These are phyloP conservation scores for Mormyrus proboscirostris DNA, from an alignment of 2,797 vertebrate genomes.

Conservation along the genomic window DNA sequence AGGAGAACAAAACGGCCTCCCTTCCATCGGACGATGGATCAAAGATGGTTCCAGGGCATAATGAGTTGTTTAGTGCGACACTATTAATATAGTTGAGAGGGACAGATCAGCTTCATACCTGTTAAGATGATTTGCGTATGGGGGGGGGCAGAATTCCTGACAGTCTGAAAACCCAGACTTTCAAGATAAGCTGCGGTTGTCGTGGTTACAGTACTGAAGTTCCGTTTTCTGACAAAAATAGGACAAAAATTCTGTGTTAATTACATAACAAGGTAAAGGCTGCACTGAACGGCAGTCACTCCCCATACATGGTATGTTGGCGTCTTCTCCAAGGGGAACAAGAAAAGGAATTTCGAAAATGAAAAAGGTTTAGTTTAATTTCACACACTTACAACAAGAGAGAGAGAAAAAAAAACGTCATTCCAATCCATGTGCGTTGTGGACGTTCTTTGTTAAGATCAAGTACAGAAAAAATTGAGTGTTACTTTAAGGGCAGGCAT, in stretches of 20 bases:
- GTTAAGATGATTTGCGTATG: background rate
- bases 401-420: background rate
- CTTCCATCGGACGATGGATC: background rate
- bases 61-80: background rate
- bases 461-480: background rate
- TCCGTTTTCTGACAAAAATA: conserved; percentile 5
- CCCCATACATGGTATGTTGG: background rate
- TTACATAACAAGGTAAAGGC: conserved; percentile 5
- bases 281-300: background rate
- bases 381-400: background rate
- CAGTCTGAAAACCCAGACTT: conserved; percentile 5
- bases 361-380: background rate
- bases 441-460: background rate
- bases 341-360: background rate
- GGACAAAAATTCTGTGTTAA: background rate
- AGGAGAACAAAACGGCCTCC: background rate
- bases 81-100: background rate
- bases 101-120: conserved; percentile 5
- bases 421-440: background rate
- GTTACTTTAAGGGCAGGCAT: background rate
- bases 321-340: background rate
- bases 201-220: conserved; percentile 3
- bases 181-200: background rate
- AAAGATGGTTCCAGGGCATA: background rate
- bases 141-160: background rate